Evolutionary conservation across 2,797 vertebrate genomes (phyloP).

Genomic region (Erethizon dorsatum): DNA sequence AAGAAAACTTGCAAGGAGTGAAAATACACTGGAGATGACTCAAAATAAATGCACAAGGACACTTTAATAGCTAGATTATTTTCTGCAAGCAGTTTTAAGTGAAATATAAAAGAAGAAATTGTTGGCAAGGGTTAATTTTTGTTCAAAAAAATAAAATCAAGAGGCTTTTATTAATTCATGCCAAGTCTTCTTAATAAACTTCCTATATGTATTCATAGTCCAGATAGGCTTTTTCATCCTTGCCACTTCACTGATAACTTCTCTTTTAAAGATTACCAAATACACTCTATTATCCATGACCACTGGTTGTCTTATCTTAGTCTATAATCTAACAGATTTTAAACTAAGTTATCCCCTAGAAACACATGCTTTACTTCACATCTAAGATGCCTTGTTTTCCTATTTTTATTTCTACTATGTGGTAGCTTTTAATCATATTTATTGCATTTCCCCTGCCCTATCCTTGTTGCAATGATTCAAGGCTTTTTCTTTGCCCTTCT

Average conservation of each 20-base stretch:
- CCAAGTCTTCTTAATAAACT: background rate
- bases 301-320: background rate
- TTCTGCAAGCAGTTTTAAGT: background rate
- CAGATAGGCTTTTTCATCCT: background rate
- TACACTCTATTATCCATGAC: background rate
- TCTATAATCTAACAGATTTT: background rate
- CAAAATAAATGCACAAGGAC: background rate
- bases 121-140: background rate
- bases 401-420: constrained; percentile 11
- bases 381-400: background rate
- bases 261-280: background rate
- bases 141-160: background rate
- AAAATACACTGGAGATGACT: background rate
- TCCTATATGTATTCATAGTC: background rate
- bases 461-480: background rate
- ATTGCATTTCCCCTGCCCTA: background rate
- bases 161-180: background rate
- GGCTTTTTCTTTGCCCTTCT: background rate
- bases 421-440: background rate
- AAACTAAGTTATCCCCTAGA: background rate
- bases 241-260: background rate
- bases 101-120: background rate
- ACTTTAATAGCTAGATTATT: background rate
- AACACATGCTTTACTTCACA: background rate
- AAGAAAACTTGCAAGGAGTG: background rate